phyloP scores from a whole-genome alignment of 2,113 vertebrate genomes.

The Uria aalge region DNA sequence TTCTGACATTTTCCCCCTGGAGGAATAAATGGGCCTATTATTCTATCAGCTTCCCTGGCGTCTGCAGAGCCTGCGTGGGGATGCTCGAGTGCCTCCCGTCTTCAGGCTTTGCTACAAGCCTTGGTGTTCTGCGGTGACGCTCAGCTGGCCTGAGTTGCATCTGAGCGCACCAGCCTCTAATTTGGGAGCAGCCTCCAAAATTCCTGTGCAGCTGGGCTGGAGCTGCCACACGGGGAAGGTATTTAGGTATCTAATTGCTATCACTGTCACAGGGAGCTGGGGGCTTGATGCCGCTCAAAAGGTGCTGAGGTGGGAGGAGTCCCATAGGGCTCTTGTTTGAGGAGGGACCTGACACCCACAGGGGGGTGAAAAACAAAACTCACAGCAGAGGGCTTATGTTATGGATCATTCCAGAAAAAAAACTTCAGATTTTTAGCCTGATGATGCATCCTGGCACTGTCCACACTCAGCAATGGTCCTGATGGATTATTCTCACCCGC shows the following conservation, averaged over 20 bases:
- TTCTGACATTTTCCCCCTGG: background rate
- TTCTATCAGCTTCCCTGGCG: background rate
- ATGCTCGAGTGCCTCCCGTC: background rate
- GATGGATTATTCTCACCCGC: background rate
- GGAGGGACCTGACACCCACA: background rate
- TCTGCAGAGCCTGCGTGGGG: background rate
- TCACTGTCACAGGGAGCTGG: background rate
- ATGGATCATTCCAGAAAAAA: background rate
- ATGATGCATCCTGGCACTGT: background rate
- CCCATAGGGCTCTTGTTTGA: accelerated
- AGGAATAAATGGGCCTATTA: slow-evolving; percentile 38
- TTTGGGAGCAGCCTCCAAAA: background rate
- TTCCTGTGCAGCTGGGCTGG: background rate
- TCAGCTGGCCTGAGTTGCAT: background rate
- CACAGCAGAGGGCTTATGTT: background rate
- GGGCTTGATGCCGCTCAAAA: background rate
- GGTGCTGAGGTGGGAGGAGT: background rate
- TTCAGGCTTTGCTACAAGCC: background rate
- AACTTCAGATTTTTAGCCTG: background rate
- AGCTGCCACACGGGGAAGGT: background rate
- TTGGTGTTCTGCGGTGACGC: background rate
- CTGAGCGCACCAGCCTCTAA: too few relatives aligned
- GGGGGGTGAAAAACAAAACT: background rate
- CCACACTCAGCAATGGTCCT: background rate
- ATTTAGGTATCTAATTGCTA: background rate